A percentile compares a stretch with the other conserved stretches of the same genome.
These are phyloP conservation scores for Typhlichthys eigenmanni DNA, from an alignment of 2,797 vertebrate species.

Conservation along the genomic window DNA sequence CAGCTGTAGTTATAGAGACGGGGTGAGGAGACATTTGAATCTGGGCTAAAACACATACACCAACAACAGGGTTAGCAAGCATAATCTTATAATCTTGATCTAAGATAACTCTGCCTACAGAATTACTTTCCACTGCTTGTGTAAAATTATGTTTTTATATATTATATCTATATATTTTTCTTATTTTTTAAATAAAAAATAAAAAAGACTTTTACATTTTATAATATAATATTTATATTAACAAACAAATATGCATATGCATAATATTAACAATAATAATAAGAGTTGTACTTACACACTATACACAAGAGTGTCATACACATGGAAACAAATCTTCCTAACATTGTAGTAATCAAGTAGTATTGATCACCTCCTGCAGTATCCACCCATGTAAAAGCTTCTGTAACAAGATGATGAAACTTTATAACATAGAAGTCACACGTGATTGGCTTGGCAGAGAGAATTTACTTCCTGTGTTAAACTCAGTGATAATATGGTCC, in stretches of 20 bases:
- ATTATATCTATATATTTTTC: background rate
- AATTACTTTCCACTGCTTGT: too few species aligned
- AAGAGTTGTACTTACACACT: constrained; percentile 34
- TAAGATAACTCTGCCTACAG: too few species aligned
- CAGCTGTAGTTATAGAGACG: background rate
- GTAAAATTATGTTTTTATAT: background rate
- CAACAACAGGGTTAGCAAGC: too few species aligned
- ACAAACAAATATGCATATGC: too few species aligned
- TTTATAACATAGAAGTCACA: constrained; percentile 6
- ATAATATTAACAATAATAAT: background rate
- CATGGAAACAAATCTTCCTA: constrained; percentile 3
- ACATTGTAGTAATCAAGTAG: constrained; percentile 27
- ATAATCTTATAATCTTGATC: too few species aligned
- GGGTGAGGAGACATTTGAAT: background rate
- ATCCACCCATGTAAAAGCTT: constrained; percentile 25
- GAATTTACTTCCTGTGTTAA: background rate
- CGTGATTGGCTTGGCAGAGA: constrained; percentile 16
- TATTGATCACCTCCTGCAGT: constrained; percentile 28
- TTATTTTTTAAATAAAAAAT: too few species aligned
- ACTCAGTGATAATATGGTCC: background rate
- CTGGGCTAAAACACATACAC: constrained; percentile 15
- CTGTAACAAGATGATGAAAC: constrained; percentile 11
- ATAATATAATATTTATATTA: background rate
- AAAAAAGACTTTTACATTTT: too few species aligned
- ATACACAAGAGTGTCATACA: constrained; percentile 36